Evolutionary conservation across 2,888 invertebrate species (phyloP), one percentile per base, ranked within the genome.

Genomic region (Rapana venosa): DNA sequence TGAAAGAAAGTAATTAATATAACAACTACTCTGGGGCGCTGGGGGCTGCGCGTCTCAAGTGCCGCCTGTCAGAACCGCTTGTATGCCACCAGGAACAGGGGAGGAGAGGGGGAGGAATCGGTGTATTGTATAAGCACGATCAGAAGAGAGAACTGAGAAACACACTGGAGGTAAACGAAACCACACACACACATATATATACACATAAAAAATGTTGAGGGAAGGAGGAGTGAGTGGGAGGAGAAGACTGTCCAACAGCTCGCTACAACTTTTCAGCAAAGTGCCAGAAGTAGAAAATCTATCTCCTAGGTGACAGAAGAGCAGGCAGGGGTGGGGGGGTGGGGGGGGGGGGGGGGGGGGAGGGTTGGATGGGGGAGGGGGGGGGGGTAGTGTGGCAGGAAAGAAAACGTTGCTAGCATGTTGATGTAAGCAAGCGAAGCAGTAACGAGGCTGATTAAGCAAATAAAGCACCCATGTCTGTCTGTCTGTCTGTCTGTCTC

Each of bases 1-100:
- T 32, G 79, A 81, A 30, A 58, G 79, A 61, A 81, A 81, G 79
- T 81, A 88, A 88, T 81, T 79, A 81, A 81, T 88, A 61, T 81
- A 87, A 74, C 87, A 87, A 87, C 74, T 47, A 70, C 66, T 30
- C 32, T 61, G 58, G 30, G 36, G 70, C 74, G 74, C 66, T 47
- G 36, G 87, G 87, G 30, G 32, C 20, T 70, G 13, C 70, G 11
- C 17, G 26, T 5, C 35, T 35, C 35, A 26, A 87, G 87, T 87
- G 87, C 17, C 70, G 17, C 35, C 35, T 35, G 20, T 77, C 79
- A 79, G 79, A 79, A 32, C 15, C 17, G 17, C 4, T 15, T 35
- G 20, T 35, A 13, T 79, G 79, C 35, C 32, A 15, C 17, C 47
- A 47, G 8, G 47, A 47, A 61, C 11, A 13, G 1, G 79, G 15